These are phyloP conservation scores for Xestia xanthographa DNA, from an alignment of 2,888 invertebrate species.

Conservation along the genomic window DNA sequence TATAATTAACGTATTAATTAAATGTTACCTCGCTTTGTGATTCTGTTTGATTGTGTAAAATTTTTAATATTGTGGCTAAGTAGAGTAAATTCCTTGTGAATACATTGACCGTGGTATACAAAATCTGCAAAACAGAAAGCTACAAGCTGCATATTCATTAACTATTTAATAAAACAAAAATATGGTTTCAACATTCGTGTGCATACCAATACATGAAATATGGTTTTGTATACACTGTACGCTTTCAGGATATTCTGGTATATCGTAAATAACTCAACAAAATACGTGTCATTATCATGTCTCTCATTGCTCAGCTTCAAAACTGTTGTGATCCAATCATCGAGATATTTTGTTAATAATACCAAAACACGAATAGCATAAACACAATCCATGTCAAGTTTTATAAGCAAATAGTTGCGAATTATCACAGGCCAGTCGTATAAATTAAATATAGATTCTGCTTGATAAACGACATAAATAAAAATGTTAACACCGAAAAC, in stretches of 20 bases:
- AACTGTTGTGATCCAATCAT: background rate
- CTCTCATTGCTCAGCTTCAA: background rate
- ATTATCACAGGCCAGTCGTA: background rate
- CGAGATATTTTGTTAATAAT: constrained; percentile 3
- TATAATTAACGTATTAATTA: background rate
- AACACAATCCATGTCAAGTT: constrained; percentile 4
- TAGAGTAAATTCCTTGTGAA: background rate
- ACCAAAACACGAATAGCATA: constrained; percentile 2
- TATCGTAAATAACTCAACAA: background rate
- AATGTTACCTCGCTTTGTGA: background rate
- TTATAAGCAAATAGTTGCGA: constrained; percentile 1
- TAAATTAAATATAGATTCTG: background rate
- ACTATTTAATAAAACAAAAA: background rate
- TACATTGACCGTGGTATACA: constrained; percentile 9
- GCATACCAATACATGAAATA: constrained; percentile 6
- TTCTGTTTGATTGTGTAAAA: background rate
- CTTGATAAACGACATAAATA: background rate
- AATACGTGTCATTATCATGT: background rate
- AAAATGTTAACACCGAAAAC: constrained; percentile 6
- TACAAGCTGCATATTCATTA: background rate
- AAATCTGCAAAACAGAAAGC: background rate
- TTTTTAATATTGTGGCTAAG: background rate
- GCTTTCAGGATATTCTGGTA: constrained; percentile 1
- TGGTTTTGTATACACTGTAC: background rate
- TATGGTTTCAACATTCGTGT: background rate